Evolutionary conservation across 2,797 vertebrate genomes (phyloP), one percentile per base, ranked within the genome.

Genomic region (Lepilemur septentrionalis): DNA sequence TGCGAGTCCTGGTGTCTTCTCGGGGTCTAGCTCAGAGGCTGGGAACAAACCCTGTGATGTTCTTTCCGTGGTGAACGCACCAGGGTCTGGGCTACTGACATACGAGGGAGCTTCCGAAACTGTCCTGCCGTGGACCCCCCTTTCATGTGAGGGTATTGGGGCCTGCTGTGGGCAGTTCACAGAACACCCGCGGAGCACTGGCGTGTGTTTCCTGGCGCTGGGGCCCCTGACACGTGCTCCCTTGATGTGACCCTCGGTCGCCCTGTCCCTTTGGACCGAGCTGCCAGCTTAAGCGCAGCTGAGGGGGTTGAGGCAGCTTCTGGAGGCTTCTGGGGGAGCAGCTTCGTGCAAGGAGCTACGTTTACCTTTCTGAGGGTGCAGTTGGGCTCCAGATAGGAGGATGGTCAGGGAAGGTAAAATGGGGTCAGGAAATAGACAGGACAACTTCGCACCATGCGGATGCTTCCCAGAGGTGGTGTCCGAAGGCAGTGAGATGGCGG

Each of bases 401-500:
- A 7, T 23, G 13, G 57, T 48, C 25, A 9, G 15, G 38, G 50
- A 50, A 35, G 61, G 38, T 28, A 12, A 9, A 11, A 23, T n/a
- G 2, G 1, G 75, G 48, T 55, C 46, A 73, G 63, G 55, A 32
- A 20, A 38, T 38, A 5, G 17, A 23, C 0, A 1, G 50, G 78
- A 18, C 23, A 0, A 17, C 59, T 87, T 69, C 43, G 1, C 20
- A 32, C 87, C 12, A 3, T 15, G 28, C 20, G 22, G 3, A 59
- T 2, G 5, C 75, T 73, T 43, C 65, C 1, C 18, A 35, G 81
- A 87, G 6, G 5, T 75, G 25, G 0, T 43, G 11, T 41, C 35
- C 2, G 17, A 20, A 20, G 23, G 41, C 14, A 22, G 5, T 0
- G 7, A n/a, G 1, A 3, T 0, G 17, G 52, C 63, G 2, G 12